Evolutionary conservation across 1,140 invertebrate species (phyloP).

Genomic region (Eupristina koningsbergeri): DNA sequence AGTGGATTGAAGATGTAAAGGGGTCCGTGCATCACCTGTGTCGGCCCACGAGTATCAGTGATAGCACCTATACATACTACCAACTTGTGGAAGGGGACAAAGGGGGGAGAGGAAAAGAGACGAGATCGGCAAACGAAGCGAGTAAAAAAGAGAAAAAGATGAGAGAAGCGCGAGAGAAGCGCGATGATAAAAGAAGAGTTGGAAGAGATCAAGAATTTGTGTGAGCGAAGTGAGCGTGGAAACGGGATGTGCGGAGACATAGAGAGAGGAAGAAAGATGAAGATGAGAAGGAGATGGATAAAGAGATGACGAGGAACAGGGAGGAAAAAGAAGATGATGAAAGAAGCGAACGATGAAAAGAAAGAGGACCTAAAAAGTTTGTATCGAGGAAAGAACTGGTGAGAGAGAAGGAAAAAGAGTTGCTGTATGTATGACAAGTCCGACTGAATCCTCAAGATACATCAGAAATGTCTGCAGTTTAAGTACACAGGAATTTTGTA

Average conservation of each 20-base stretch:
- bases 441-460: constrained; percentile 47
- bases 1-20: constrained; percentile 65
- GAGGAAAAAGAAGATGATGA: not conserved
- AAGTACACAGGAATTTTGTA: not conserved
- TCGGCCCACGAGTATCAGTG: constrained; percentile 64
- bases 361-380: not conserved
- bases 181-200: constrained; percentile 42
- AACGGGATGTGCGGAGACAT: not conserved
- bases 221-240: constrained; percentile 1
- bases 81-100: constrained; percentile 28
- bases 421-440: constrained; percentile 61
- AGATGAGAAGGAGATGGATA: not conserved
- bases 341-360: not conserved
- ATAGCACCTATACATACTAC: constrained; percentile 51
- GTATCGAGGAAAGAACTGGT: constrained; percentile 9
- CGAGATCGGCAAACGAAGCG: constrained; percentile 28
- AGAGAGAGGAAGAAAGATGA: not conserved
- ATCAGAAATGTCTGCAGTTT: not conserved
- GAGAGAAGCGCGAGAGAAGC: constrained; percentile 31
- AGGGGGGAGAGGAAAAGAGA: constrained; percentile 4
- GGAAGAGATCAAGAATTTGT: not conserved
- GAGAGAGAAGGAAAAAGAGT: constrained; percentile 49
- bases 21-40: constrained; percentile 65
- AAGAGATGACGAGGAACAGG: constrained; percentile 40
- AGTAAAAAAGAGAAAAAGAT: constrained; percentile 23